Percentiles rank a stretch among this genome's conserved stretches.
phyloP scores from a whole-genome alignment of 2,797 vertebrate genomes.

The Galagoides demidoff region DNA sequence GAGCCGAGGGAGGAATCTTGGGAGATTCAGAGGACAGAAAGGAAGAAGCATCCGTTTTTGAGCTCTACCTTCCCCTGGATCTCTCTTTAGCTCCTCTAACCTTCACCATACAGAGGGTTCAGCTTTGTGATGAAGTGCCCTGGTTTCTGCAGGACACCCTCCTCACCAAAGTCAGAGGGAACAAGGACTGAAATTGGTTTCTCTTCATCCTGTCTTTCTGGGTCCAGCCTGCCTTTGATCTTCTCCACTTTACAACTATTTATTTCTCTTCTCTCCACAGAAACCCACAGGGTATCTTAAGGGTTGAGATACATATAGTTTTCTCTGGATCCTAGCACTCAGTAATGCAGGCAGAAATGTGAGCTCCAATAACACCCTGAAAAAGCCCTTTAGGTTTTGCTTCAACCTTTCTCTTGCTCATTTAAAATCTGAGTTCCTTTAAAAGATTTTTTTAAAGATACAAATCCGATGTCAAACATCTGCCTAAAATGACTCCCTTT shows the following conservation, averaged over 20 bases:
- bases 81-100: background rate
- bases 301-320: background rate
- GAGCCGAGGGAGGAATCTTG: accelerated
- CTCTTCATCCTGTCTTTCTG: background rate
- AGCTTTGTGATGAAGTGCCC: background rate
- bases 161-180: background rate
- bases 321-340: background rate
- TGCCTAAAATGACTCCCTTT: background rate
- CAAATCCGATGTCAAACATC: background rate
- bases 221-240: background rate
- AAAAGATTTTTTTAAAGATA: background rate
- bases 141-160: background rate
- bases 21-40: background rate
- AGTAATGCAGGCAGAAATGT: background rate
- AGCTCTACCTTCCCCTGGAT: background rate
- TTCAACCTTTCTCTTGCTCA: background rate
- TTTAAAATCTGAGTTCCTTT: background rate
- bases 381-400: background rate
- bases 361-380: background rate
- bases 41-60: background rate
- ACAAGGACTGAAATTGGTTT: background rate
- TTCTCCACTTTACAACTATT: background rate
- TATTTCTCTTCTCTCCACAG: background rate
- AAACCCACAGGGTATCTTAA: background rate
- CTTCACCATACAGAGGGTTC: background rate